These are phyloP conservation scores for Ormyrus labotus DNA, from an alignment of 2,888 invertebrate genomes.

Conservation along the genomic window DNA sequence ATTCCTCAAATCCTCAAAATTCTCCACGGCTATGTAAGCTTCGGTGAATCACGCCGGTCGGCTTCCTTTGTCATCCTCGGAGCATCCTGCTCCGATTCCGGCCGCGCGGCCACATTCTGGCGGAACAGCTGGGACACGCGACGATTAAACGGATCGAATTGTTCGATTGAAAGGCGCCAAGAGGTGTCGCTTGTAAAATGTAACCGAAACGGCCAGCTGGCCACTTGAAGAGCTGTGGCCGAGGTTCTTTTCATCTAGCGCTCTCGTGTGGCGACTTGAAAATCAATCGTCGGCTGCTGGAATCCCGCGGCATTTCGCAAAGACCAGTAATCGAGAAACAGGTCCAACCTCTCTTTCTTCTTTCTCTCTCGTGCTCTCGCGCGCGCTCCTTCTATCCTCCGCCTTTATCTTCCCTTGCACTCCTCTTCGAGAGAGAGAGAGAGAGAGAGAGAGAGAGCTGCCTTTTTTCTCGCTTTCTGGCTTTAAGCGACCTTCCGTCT, in stretches of 20 bases:
- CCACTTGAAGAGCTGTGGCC: not conserved
- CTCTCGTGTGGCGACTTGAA: conserved; percentile 37
- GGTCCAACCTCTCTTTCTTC: conserved; percentile 61
- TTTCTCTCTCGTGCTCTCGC: conserved; percentile 31
- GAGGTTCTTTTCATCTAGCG: not conserved
- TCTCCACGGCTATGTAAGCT: not conserved
- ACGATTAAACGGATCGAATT: not conserved
- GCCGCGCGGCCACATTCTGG: conserved; percentile 1
- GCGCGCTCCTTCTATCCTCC: conserved; percentile 12
- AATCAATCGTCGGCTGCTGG: conserved; percentile 55
- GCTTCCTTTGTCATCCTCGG: conserved; percentile 24
- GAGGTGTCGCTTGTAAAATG: conserved; percentile 32
- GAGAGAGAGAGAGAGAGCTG: not conserved
- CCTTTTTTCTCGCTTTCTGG: conserved; percentile 32
- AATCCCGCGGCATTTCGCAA: conserved; percentile 70
- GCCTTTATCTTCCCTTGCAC: conserved; percentile 31
- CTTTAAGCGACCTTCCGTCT: conserved; percentile 45
- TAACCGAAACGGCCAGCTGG: conserved; percentile 22
- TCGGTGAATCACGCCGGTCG: conserved; percentile 14
- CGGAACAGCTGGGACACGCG: not conserved
- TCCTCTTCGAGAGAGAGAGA: not conserved
- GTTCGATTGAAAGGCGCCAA: conserved; percentile 39
- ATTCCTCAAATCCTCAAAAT: conserved; percentile 39
- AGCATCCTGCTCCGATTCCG: not conserved
- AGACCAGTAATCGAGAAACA: conserved; percentile 69